phyloP scores from a whole-genome alignment of 2,797 vertebrate species.

The Enteromius treurensis region DNA sequence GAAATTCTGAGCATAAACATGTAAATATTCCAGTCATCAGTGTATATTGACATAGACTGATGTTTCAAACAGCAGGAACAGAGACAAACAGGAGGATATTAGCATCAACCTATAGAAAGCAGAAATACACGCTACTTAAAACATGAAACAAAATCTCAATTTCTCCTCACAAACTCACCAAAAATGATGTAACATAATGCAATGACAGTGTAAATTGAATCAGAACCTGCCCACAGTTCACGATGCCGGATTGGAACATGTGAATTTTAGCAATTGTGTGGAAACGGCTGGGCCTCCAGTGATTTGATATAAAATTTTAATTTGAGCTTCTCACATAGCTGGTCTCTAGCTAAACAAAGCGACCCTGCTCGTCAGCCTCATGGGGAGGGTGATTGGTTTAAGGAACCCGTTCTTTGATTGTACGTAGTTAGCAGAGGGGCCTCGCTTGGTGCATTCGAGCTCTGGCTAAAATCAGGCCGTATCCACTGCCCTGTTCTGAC shows the following conservation, averaged over 20 bases:
- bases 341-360: constrained; percentile 79
- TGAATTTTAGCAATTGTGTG: constrained; percentile 71
- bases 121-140: neutral
- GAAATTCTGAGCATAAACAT: constrained; percentile 84
- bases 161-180: constrained; percentile 58
- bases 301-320: constrained; percentile 11
- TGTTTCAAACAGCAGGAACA: constrained; percentile 18
- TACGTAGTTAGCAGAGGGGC: constrained; percentile 61
- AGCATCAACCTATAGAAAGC: neutral
- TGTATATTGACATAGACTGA: constrained; percentile 44
- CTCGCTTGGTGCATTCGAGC: constrained; percentile 66
- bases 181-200: constrained; percentile 60
- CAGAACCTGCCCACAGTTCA: constrained; percentile 59
- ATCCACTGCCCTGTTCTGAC: constrained; percentile 68
- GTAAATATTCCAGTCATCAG: constrained; percentile 79
- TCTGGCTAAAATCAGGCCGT: constrained; percentile 79
- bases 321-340: constrained; percentile 63
- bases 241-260: constrained; percentile 57
- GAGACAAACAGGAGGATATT: neutral
- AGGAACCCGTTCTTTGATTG: constrained; percentile 67
- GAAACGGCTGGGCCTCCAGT: constrained; percentile 68
- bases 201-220: constrained; percentile 66
- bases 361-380: constrained; percentile 76
- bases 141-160: constrained; percentile 8
- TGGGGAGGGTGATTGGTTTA: constrained; percentile 69